These are phyloP conservation scores for Labeo calbasu DNA, from an alignment of 2,797 vertebrate species.

Conservation along the genomic window DNA sequence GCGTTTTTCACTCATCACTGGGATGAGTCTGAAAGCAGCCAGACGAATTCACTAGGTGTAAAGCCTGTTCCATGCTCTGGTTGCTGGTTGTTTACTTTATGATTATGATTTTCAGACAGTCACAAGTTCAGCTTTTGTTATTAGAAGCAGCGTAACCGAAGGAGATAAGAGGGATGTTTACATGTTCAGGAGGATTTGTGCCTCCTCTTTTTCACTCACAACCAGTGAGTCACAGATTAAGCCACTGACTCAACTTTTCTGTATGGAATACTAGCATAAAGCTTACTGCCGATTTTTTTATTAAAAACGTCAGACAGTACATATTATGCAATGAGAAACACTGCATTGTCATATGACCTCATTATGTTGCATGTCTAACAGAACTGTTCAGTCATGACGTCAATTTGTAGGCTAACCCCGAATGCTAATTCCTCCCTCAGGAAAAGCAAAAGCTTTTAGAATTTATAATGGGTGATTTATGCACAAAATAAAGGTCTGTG, in stretches of 20 bases:
- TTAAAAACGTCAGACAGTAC: constrained; percentile 13
- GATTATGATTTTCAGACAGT: constrained; percentile 37
- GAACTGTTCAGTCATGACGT: neutral
- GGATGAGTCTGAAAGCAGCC: constrained; percentile 1
- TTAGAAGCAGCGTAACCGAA: constrained; percentile 29
- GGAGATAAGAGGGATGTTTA: constrained; percentile 39
- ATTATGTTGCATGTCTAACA: constrained; percentile 6
- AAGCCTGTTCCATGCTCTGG: constrained; percentile 25
- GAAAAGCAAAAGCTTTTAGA: constrained; percentile 12
- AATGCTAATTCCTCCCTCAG: constrained; percentile 14
- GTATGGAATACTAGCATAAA: neutral
- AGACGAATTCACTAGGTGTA: constrained; percentile 23
- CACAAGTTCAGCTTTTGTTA: constrained; percentile 48
- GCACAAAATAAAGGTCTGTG: neutral
- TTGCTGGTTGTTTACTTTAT: constrained; percentile 28
- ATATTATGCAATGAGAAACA: constrained; percentile 8
- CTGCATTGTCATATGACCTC: constrained; percentile 15
- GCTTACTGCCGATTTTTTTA: neutral
- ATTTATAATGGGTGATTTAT: constrained; percentile 6
- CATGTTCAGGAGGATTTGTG: constrained; percentile 29
- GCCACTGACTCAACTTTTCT: constrained; percentile 9
- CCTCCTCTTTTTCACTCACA: constrained; percentile 17
- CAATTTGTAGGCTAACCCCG: constrained; percentile 10
- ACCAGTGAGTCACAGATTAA: constrained; percentile 15
- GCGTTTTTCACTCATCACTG: constrained; percentile 46